These are phyloP conservation scores for Athetis lepigone DNA, from an alignment of 2,888 invertebrate genomes.

Conservation along the genomic window DNA sequence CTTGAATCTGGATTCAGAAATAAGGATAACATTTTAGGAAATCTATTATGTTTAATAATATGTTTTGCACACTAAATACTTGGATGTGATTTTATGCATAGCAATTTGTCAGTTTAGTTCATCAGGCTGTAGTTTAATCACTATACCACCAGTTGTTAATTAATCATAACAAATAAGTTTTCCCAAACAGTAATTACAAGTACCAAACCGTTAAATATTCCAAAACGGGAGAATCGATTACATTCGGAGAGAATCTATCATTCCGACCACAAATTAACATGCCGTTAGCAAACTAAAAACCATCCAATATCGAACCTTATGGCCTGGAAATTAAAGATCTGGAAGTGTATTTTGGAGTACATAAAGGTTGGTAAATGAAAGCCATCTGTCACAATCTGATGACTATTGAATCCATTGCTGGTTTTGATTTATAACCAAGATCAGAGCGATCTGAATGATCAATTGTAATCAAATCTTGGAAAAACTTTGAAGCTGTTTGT, in stretches of 20 bases:
- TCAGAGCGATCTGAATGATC: conserved; percentile 51
- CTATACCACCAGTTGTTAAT: too few relatives aligned
- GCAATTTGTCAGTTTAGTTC: too few relatives aligned
- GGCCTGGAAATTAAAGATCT: not conserved
- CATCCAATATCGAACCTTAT: conserved; percentile 22
- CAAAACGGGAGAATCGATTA: conserved; percentile 38
- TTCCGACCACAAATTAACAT: conserved; percentile 11
- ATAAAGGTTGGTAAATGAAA: conserved; percentile 13
- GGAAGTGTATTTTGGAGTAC: not conserved
- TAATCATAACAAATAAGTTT: conserved; percentile 8
- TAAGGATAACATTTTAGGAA: too few relatives aligned
- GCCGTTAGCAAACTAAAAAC: not conserved
- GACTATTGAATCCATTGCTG: conserved; percentile 57
- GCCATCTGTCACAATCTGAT: conserved; percentile 61
- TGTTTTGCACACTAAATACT: too few relatives aligned
- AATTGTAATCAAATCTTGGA: conserved; percentile 47
- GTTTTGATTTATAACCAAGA: conserved; percentile 61
- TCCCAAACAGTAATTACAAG: conserved; percentile 25
- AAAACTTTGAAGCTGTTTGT: conserved; percentile 14
- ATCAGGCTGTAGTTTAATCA: too few relatives aligned
- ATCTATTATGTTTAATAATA: too few relatives aligned
- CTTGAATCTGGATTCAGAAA: too few relatives aligned
- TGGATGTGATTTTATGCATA: too few relatives aligned
- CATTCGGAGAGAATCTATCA: conserved; percentile 56
- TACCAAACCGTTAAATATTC: conserved; percentile 33